Evolutionary conservation across 2,113 vertebrate species (phyloP).

Genomic region (Cichladusa arquata): DNA sequence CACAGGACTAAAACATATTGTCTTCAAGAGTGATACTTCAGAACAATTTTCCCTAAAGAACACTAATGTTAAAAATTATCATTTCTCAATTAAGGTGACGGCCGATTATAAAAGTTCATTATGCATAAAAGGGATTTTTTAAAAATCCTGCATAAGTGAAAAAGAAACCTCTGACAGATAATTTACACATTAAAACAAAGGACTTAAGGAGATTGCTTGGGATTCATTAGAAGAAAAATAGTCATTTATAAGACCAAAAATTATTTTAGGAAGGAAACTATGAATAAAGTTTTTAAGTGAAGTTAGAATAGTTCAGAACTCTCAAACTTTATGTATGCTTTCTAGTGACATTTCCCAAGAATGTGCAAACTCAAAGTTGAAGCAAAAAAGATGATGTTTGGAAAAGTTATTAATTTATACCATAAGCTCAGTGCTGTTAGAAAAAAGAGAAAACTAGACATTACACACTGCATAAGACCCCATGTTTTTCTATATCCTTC

Average conservation of each 20-base stretch:
- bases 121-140: background rate
- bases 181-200: background rate
- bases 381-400: background rate
- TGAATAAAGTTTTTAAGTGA: background rate
- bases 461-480: background rate
- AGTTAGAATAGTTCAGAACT: background rate
- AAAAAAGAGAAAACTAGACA: background rate
- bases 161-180: background rate
- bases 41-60: background rate
- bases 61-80: background rate
- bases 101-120: background rate
- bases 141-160: background rate
- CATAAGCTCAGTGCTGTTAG: background rate
- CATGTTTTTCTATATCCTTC: background rate
- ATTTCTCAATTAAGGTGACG: background rate
- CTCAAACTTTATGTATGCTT: background rate
- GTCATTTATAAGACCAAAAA: background rate
- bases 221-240: background rate
- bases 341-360: background rate
- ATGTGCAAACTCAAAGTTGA: background rate
- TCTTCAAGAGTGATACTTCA: background rate
- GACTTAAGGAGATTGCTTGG: background rate
- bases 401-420: background rate
- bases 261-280: background rate
- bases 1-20: background rate